A percentile compares a stretch with the other conserved stretches of the same genome.
phyloP scores from a whole-genome alignment of 2,797 vertebrate genomes.

The Pogoniulus pusillus region DNA sequence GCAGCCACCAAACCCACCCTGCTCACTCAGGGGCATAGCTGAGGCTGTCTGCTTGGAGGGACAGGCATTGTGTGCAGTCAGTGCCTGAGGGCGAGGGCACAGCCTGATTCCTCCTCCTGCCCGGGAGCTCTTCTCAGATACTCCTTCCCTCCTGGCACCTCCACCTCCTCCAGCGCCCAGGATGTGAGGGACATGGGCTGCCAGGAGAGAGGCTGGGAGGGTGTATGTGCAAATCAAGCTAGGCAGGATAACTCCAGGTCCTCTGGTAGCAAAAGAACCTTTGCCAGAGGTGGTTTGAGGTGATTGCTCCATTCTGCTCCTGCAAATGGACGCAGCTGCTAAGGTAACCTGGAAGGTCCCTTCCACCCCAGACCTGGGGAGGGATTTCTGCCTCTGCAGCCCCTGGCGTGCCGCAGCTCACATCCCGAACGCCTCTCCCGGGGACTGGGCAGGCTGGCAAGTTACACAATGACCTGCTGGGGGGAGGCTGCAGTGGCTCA shows the following conservation, averaged over 20 bases:
- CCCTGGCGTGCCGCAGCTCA: background rate
- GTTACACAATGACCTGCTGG: conserved; percentile 50
- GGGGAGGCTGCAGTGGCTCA: conserved; percentile 31
- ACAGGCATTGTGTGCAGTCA: background rate
- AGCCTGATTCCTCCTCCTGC: background rate
- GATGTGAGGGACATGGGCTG: background rate
- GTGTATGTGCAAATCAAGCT: background rate
- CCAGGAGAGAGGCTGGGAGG: background rate
- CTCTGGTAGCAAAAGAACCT: background rate
- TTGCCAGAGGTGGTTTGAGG: conserved; percentile 2
- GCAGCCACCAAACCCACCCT: background rate
- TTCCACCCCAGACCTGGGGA: background rate
- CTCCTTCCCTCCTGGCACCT: background rate
- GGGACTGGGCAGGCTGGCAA: background rate
- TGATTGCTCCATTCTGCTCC: background rate
- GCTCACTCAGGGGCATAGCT: background rate
- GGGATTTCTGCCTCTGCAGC: background rate
- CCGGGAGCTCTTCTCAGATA: conserved; percentile 1
- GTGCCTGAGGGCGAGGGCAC: background rate
- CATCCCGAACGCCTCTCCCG: conserved; percentile 5
- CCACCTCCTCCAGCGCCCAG: background rate
- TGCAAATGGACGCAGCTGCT: conserved; percentile 22
- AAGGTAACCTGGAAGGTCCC: background rate
- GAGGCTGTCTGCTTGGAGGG: background rate
- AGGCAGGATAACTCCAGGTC: background rate